Base-by-base conservation (phyloP, 2,888 invertebrate species). In the Caenorhabditis angaria region DNA sequence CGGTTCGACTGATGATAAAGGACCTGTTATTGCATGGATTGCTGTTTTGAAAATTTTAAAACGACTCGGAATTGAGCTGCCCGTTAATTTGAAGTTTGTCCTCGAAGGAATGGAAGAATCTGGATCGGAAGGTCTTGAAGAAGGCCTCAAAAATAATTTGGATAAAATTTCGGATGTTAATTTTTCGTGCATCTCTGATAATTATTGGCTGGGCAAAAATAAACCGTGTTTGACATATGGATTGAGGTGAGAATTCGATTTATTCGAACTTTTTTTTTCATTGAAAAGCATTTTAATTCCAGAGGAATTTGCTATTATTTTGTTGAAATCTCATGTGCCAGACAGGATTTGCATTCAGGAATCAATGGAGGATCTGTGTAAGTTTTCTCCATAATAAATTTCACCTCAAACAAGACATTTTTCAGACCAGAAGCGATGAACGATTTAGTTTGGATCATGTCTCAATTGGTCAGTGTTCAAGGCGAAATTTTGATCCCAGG, bases 41-140 rank as follows among this genome's bases (percentile, higher is more conserved):
- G 94, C 97, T 90, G 94, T 94, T 12, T 91, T 99, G 71, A 93
- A 96, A 89, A 94, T 93, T 1, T 94, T 91, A 88, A 92, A 94
- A 88, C 91, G 91, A 62, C 89, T 92, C 65, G 92, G 91, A 18
- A 91, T 90, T 82, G 91, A 92, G 2, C 67, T 91, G 20, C 91
- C 91, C 35, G 89, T 91, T 64, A 92, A 92, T 82, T 81, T 92
- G n/a, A 92, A 91, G 91, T 97, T 97, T 89, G 91, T 94, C 18
- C 93, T 97, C 88, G 97, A 99, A 90, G 95, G 95, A 64, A 99
- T 99, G 97, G 97, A 97, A 89, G 97, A 99, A 88, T 93, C 93
- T 71, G 97, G 97, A 6, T 97, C 96, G 70, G 93, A 93, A 88
- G 97, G 97, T n/a, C 90, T 99, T 27, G 95, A 96, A 88, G 93